Conservation (phyloP, 2,113 vertebrate species). For the Dipodomys spectabilis region DNA sequence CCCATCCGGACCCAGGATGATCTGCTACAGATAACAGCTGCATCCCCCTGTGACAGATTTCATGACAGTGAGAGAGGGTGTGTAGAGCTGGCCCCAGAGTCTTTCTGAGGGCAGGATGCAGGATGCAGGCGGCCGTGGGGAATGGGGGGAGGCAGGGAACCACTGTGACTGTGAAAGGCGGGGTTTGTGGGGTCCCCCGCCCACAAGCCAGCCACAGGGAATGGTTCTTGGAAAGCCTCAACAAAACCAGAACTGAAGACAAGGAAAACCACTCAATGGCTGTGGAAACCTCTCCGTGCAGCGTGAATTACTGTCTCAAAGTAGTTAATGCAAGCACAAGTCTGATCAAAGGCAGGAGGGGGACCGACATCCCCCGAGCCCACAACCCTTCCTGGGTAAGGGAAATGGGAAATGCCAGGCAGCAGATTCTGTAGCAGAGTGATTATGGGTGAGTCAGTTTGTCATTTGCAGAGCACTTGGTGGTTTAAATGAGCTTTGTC, state of each 20-base stretch:
- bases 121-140: background rate
- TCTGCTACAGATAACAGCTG: background rate
- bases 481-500: background rate
- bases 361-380: too few relatives aligned
- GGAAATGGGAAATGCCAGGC: background rate
- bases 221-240: background rate
- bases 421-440: background rate
- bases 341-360: background rate
- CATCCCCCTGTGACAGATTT: background rate
- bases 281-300: background rate
- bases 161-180: background rate
- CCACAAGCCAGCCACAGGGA: background rate
- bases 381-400: background rate
- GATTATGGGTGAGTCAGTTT: background rate
- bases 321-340: background rate
- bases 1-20: background rate
- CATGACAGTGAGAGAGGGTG: background rate
- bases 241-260: conserved; percentile 31
- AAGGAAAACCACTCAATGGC: background rate
- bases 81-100: background rate
- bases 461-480: background rate
- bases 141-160: background rate
- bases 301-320: background rate
- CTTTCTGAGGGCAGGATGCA: background rate
- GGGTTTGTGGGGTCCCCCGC: background rate